These are phyloP conservation scores for Sympetrum striolatum DNA, from an alignment of 2,888 invertebrate species.

Conservation along the genomic window DNA sequence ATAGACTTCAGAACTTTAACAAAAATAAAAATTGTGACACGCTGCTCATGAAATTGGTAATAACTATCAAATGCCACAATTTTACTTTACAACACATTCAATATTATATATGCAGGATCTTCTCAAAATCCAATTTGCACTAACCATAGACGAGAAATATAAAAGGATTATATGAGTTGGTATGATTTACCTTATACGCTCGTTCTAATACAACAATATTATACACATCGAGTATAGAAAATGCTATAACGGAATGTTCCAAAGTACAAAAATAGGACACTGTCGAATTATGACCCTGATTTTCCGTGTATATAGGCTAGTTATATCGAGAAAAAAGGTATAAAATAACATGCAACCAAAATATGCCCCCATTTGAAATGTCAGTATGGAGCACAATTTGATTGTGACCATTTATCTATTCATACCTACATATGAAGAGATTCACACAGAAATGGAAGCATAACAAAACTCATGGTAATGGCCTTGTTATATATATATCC, in stretches of 20 bases:
- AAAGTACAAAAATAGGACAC: slow-evolving; percentile 32
- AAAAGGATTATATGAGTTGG: not conserved
- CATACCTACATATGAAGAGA: too few species aligned
- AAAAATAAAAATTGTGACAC: not conserved
- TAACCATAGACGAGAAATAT: not conserved
- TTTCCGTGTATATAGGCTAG: not conserved
- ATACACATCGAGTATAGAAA: not conserved
- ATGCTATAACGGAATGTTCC: slow-evolving; percentile 13
- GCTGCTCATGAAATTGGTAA: not conserved
- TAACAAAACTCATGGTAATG: not conserved
- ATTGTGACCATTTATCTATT: not conserved
- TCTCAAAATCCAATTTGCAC: not conserved
- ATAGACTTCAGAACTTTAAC: not conserved
- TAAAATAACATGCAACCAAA: not conserved
- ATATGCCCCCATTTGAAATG: not conserved
- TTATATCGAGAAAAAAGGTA: not conserved
- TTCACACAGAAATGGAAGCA: not conserved
- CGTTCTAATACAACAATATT: slow-evolving; percentile 5
- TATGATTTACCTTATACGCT: not conserved
- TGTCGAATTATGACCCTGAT: slow-evolving; percentile 21
- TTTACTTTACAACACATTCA: not conserved
- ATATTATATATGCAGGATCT: not conserved
- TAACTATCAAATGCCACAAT: not conserved
- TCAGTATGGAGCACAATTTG: not conserved
- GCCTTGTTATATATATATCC: not conserved